Percentiles rank a stretch among this genome's conserved stretches.
phyloP scores from a whole-genome alignment of 2,888 invertebrate species.

The Thyatira batis region DNA sequence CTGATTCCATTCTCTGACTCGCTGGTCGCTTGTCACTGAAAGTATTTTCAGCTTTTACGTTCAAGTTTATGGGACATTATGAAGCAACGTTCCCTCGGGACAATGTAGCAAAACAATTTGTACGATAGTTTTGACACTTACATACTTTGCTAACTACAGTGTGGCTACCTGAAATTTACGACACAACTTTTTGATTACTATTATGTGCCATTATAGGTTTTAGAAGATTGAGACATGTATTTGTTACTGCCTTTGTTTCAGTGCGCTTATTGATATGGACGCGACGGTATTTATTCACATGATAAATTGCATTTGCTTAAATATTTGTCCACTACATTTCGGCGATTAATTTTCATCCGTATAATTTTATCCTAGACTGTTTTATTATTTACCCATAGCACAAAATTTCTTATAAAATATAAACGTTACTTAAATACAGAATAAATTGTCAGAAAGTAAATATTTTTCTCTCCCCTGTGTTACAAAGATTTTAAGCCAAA shows the following conservation, averaged over 20 bases:
- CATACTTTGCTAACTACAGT: conserved; percentile 49
- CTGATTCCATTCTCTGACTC: background rate
- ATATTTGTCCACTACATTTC: background rate
- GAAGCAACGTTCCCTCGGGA: conserved; percentile 59
- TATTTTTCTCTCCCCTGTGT: background rate
- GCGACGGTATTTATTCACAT: background rate
- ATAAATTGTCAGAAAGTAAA: conserved; percentile 5
- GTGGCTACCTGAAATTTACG: conserved; percentile 29
- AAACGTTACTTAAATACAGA: conserved; percentile 15
- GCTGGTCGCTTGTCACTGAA: conserved; percentile 10
- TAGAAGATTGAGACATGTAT: conserved; percentile 14
- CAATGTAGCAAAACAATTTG: conserved; percentile 65
- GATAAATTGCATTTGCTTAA: background rate
- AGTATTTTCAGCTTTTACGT: conserved; percentile 36
- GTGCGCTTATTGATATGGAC: too few species aligned
- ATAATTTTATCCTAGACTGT: too few species aligned
- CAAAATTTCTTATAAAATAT: background rate
- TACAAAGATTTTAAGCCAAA: conserved; percentile 25
- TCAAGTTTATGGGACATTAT: conserved; percentile 68
- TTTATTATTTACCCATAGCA: background rate
- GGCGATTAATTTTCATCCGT: too few species aligned
- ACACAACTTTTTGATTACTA: conserved; percentile 27
- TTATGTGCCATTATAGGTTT: conserved; percentile 15
- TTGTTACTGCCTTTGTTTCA: background rate
- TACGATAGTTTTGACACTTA: conserved; percentile 66